Conservation (phyloP, 2,888 invertebrate genomes). For the Dione juno region DNA sequence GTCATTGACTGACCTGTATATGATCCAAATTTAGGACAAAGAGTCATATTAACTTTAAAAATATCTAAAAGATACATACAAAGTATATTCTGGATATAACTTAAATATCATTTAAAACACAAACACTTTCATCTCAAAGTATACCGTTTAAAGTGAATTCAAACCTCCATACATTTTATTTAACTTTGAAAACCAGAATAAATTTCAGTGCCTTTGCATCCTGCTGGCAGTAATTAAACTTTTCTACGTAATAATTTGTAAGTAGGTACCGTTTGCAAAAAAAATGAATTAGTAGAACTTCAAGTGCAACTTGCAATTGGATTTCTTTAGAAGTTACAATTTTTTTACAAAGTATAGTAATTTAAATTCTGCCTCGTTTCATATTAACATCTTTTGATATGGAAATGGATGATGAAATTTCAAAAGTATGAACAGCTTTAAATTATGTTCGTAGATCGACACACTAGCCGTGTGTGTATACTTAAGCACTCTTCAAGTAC, state of each 20-base stretch:
- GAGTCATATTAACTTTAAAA: neutral
- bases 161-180: conserved; percentile 34
- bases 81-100: neutral
- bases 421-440: neutral
- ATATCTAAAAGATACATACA: neutral
- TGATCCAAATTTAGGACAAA: too few relatives aligned
- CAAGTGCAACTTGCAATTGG: conserved; percentile 14
- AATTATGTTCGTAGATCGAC: too few relatives aligned
- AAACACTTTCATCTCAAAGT: conserved; percentile 32
- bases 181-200: conserved; percentile 34
- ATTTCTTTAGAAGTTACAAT: conserved; percentile 13
- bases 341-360: conserved; percentile 10
- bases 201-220: conserved; percentile 37
- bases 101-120: conserved; percentile 25
- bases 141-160: conserved; percentile 32
- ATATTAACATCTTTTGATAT: neutral
- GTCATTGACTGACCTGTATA: too few relatives aligned
- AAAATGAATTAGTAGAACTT: conserved; percentile 18
- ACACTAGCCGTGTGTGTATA: too few relatives aligned
- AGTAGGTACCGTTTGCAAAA: conserved; percentile 23
- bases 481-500: too few relatives aligned
- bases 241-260: conserved; percentile 35
- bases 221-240: conserved; percentile 39
- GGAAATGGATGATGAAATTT: neutral
- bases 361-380: neutral